Base-by-base conservation (phyloP, 2,797 vertebrate species). In the Pangasius djambal region DNA sequence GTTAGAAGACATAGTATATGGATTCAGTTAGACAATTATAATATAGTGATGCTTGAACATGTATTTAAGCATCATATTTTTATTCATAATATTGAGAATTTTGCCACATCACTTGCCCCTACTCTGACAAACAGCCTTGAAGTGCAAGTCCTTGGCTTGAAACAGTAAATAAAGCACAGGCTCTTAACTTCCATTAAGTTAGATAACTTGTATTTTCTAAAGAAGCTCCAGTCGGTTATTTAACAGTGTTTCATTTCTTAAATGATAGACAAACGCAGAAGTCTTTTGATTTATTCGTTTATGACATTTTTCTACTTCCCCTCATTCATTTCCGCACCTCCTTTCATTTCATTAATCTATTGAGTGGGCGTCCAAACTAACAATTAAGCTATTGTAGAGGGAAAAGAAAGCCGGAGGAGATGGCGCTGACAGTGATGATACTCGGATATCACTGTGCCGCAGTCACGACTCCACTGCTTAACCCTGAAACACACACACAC, bases 381-480 rank as follows among this genome's bases (percentile, higher is more conserved):
- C 95, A 96, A 96, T 96, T 96, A 95, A 94, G 95, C 94, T 95
- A 95, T 96, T 96, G 95, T 95, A 94, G 91, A 94, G 93, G 94
- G 93, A 94, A 96, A 93, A 94, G 94, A 94, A 93, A 94, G 91
- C 93, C 94, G 93, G 94, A 95, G 94, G 95, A 96, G 94, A 92
- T 95, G 92, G 93, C 91, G 92, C 95, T 93, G 94, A 93, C 90
- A 82, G 85, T 91, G 88, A 93, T 93, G 92, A 95, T 93, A 94
- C 93, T 92, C 91, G 86, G 92, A 91, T 90, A 93, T 91, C 93
- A 92, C 93, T 91, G 90, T 89, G 90, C 93, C 93, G 87, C 92
- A 95, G 95, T 95, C 95, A 95, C 92, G 94, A 95, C 95, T 95
- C 94, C 94, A 95, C 91, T 92, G 92, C 95, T 96, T 95, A 95